Evolutionary conservation across 2,797 vertebrate species (phyloP), one percentile per base, ranked within the genome.

Genomic region (Ctenosaura bakeri): DNA sequence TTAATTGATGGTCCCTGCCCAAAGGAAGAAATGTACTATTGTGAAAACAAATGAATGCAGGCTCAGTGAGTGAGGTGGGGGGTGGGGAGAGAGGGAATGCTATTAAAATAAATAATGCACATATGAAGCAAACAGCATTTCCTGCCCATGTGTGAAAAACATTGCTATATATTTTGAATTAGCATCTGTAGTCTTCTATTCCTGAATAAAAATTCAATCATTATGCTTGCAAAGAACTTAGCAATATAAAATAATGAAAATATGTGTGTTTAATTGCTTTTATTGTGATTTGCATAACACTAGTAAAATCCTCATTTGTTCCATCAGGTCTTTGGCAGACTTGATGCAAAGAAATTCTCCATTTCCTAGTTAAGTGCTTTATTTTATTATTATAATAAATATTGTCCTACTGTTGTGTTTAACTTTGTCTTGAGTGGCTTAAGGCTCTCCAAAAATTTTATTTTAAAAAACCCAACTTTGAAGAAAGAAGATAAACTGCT

Each of bases 1-100:
- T 98, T 98, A 92, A 98, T 97, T 66, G 97, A 97, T 10, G 98
- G 97, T 38, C 98, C 98, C 98, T 98, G 90, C 38, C 54, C 16
- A 54, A 78, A 93, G 94, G 77, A 4, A 89, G 24, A 89, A 82
- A 78, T 12, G 38, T 0, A 0, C 78, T 71, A 24, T 92, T 24
- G 32, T 3, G 77, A 18, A 32, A 83, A 84, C 59, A 81, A 64
- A 38, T 3, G 22, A 26, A 42, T 73, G 26, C 24, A 62, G 32
- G 13, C 24, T 85, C 38, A 38, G 1, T 29, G 29, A 8, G 5
- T 1, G 13, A 29, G 16, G 24, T 77, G 35, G 8, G 56, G 0
- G 5, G 10, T 26, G 5, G 2, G 35, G 35, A 85, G 35, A 85
- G 42, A 81, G 12, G 0, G 13, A 29, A 9, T 12, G 4, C 1